Conservation (phyloP, 1,140 invertebrate species). For the Argopecten irradians region DNA sequence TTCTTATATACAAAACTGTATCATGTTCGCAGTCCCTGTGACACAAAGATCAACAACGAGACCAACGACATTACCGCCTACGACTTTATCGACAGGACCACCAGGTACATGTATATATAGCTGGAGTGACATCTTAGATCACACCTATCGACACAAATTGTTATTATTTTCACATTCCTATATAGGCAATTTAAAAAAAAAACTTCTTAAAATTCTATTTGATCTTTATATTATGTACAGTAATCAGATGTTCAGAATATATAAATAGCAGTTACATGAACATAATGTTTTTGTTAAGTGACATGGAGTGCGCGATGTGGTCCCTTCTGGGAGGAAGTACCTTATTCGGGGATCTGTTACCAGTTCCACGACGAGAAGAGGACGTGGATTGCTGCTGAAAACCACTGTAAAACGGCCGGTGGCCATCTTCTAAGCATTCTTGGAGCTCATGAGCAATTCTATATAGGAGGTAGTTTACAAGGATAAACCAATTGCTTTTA, state of each 20-base stretch:
- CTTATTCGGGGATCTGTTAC: slow-evolving; percentile 43
- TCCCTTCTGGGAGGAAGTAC: slow-evolving; percentile 32
- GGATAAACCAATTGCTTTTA: too few species aligned
- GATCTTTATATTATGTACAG: too few species aligned
- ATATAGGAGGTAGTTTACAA: slow-evolving; percentile 43
- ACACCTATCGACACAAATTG: too few species aligned
- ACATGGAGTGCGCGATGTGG: slow-evolving; percentile 41
- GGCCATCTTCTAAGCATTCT: slow-evolving; percentile 49
- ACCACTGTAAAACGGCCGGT: slow-evolving; percentile 31
- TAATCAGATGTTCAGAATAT: too few species aligned
- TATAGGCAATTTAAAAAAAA: too few species aligned
- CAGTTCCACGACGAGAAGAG: slow-evolving; percentile 18
- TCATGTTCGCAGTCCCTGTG: background rate
- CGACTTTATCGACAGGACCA: background rate
- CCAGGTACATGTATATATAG: too few species aligned
- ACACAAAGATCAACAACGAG: background rate
- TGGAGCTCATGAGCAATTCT: slow-evolving; percentile 40
- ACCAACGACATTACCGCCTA: background rate
- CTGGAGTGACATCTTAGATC: too few species aligned
- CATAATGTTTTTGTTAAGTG: too few species aligned
- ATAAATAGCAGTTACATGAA: too few species aligned
- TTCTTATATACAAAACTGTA: background rate
- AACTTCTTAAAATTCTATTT: too few species aligned
- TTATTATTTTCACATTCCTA: too few species aligned
- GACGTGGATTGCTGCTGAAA: slow-evolving; percentile 42